Conservation (phyloP, 2,888 invertebrate species). For the Ceraclea dissimilis region DNA sequence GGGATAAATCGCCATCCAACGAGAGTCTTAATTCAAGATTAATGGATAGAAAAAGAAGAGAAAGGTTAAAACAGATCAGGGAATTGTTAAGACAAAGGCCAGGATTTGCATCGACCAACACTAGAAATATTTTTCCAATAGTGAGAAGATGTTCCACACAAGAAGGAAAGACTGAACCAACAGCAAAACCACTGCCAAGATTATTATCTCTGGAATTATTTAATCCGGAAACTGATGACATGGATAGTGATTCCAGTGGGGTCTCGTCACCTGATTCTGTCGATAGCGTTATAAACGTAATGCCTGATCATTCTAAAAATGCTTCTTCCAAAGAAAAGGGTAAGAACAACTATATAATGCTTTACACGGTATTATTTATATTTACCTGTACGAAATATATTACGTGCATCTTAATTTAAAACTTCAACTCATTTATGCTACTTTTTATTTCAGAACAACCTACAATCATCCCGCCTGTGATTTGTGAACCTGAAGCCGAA, state of each 20-base stretch:
- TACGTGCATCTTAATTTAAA: too few relatives aligned
- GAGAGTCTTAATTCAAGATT: conserved; percentile 41
- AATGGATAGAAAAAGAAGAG: conserved; percentile 51
- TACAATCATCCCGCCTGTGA: conserved; percentile 19
- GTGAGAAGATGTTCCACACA: conserved; percentile 58
- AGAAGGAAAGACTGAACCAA: conserved; percentile 50
- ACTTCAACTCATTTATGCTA: too few relatives aligned
- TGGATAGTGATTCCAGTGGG: conserved; percentile 83
- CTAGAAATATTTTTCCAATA: conserved; percentile 56
- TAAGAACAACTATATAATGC: conserved; percentile 27
- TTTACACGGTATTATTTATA: too few relatives aligned
- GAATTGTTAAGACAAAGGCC: conserved; percentile 63
- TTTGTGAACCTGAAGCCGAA: conserved; percentile 25
- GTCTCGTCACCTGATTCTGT: conserved; percentile 83
- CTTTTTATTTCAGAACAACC: conserved; percentile 7
- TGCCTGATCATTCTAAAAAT: conserved; percentile 53
- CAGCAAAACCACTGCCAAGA: conserved; percentile 63
- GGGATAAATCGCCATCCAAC: conserved; percentile 34
- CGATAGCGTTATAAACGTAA: conserved; percentile 77
- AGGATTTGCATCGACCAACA: conserved; percentile 51
- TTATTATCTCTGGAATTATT: conserved; percentile 75
- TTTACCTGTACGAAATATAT: too few relatives aligned
- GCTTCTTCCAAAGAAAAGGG: conserved; percentile 41
- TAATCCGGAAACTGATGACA: conserved; percentile 84
- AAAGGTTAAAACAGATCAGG: conserved; percentile 61